Evolutionary conservation across 2,888 invertebrate species (phyloP).

Genomic region (Pelosia muscerda): DNA sequence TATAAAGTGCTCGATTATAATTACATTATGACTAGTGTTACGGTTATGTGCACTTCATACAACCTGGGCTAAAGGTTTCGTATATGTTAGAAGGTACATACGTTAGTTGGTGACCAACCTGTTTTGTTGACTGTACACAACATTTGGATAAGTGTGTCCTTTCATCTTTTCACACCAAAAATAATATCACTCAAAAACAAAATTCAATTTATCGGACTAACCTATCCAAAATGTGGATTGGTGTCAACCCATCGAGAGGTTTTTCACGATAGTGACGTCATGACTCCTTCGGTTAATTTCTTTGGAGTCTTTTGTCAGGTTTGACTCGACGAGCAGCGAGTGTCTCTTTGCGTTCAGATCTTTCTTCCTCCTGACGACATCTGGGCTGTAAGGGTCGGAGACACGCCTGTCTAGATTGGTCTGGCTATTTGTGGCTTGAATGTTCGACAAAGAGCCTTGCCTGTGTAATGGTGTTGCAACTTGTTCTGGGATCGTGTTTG

Average conservation of each 20-base stretch:
- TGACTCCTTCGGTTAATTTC: constrained; percentile 79
- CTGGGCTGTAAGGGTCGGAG: constrained; percentile 79
- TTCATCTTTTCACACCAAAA: constrained; percentile 36
- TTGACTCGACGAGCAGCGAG: constrained; percentile 80
- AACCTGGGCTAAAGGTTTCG: constrained; percentile 48
- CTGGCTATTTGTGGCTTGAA: constrained; percentile 55
- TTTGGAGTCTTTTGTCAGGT: constrained; percentile 72
- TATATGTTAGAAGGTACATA: constrained; percentile 10
- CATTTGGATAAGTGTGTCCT: constrained; percentile 29
- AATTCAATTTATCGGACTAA: constrained; percentile 39
- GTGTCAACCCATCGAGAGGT: constrained; percentile 82
- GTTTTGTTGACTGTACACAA: constrained; percentile 28
- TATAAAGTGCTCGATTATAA: constrained; percentile 56
- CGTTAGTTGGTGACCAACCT: constrained; percentile 17
- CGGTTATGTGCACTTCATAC: constrained; percentile 67
- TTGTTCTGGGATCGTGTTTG: constrained; percentile 67
- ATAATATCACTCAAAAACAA: constrained; percentile 40
- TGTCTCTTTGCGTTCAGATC: constrained; percentile 76
- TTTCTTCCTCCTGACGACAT: constrained; percentile 77
- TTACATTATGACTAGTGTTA: constrained; percentile 77
- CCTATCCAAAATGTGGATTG: constrained; percentile 42
- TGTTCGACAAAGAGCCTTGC: constrained; percentile 68
- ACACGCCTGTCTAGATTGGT: constrained; percentile 70
- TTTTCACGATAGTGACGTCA: constrained; percentile 75
- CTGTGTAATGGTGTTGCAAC: constrained; percentile 65